A percentile compares a stretch with the other conserved stretches of the same genome.
These are phyloP conservation scores for Drosophila kokeensis DNA, from an alignment of 2,888 invertebrate genomes.

Conservation along the genomic window DNA sequence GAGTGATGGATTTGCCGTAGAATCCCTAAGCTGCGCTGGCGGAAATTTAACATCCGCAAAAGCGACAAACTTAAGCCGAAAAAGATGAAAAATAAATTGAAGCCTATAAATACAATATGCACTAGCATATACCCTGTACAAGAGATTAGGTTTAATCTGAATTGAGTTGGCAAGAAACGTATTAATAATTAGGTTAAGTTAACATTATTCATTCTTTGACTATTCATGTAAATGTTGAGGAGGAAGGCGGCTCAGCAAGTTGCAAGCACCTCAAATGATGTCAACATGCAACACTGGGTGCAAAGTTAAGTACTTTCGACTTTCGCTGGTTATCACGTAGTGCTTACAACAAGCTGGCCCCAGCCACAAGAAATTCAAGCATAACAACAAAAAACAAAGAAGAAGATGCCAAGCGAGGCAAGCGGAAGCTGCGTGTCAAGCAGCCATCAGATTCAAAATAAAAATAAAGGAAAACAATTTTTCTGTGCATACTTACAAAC, in stretches of 20 bases:
- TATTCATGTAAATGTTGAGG: neutral
- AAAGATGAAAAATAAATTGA: neutral
- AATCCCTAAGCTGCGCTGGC: conserved; percentile 23
- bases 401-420: conserved; percentile 1
- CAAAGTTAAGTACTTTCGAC: conserved; percentile 55
- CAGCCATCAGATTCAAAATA: conserved; percentile 27
- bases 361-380: neutral
- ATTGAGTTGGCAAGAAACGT: neutral
- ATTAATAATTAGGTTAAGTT: neutral
- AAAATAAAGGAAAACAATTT: conserved; percentile 41
- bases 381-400: neutral
- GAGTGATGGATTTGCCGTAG: conserved; percentile 50
- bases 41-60: conserved; percentile 63
- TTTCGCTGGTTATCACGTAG: conserved; percentile 41
- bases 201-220: neutral
- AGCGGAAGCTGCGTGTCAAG: conserved; percentile 25
- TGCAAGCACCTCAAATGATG: conserved; percentile 49
- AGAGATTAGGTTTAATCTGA: neutral
- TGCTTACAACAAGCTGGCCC: conserved; percentile 21
- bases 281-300: conserved; percentile 40
- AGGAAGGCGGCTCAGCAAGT: neutral
- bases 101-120: neutral
- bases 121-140: neutral
- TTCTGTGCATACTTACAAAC: conserved; percentile 64
- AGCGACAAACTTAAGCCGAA: conserved; percentile 19